Evolutionary conservation across 2,888 invertebrate species (phyloP).

Genomic region (Agrotis clavis): DNA sequence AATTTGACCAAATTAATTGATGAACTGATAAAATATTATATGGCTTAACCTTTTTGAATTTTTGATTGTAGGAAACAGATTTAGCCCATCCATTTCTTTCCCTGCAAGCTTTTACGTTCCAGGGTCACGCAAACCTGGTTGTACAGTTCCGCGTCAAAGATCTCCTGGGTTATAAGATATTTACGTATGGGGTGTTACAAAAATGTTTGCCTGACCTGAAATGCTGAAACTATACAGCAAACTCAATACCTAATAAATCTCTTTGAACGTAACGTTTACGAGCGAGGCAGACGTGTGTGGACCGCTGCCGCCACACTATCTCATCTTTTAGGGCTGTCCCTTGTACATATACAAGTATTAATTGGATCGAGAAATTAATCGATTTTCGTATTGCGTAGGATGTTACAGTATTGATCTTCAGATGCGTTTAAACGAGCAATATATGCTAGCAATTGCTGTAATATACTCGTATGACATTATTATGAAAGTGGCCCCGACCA

Average conservation of each 20-base stretch:
- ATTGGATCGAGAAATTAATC: not conserved
- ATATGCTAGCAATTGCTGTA: no score
- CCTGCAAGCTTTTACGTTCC: no score
- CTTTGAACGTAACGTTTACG: slow-evolving; percentile 65
- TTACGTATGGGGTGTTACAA: slow-evolving; percentile 58
- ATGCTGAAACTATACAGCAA: slow-evolving; percentile 56
- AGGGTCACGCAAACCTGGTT: no score
- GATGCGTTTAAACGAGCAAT: no score
- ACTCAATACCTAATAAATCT: slow-evolving; percentile 72
- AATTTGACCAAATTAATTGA: slow-evolving; percentile 4
- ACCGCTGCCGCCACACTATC: slow-evolving; percentile 56
- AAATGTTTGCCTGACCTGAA: slow-evolving; percentile 65
- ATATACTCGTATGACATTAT: no score
- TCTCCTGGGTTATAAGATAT: slow-evolving; percentile 13
- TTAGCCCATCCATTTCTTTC: no score
- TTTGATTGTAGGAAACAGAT: no score
- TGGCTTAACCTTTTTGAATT: no score
- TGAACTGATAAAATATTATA: not conserved
- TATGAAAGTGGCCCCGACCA: no score
- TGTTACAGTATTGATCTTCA: not conserved
- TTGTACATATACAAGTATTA: not conserved
- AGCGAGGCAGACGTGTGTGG: slow-evolving; percentile 47
- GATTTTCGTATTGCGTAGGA: not conserved
- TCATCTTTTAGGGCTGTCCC: slow-evolving; percentile 55
- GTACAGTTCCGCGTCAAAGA: no score